Conservation (phyloP, 1,140 invertebrate genomes). For the Lepidurus packardi region DNA sequence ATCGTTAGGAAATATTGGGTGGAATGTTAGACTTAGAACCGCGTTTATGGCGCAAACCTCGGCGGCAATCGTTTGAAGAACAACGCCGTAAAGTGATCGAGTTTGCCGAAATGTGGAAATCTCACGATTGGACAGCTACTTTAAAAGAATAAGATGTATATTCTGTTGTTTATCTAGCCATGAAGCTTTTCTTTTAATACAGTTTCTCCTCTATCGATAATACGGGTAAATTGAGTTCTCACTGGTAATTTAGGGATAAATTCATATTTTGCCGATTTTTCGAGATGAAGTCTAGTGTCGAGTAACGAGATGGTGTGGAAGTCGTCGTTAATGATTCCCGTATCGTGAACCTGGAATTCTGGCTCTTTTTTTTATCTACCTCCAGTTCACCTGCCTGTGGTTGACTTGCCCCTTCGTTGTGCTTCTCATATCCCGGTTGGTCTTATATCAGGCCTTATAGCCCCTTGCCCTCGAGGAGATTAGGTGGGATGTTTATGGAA, state of each 20-base stretch:
- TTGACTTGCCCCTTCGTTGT: background rate
- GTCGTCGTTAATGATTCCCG: background rate
- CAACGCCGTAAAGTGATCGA: constrained; percentile 61
- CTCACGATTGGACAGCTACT: constrained; percentile 50
- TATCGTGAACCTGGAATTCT: background rate
- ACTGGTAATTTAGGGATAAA: background rate
- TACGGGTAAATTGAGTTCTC: background rate
- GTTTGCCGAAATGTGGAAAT: constrained; percentile 60
- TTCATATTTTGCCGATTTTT: background rate
- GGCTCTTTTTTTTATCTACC: background rate
- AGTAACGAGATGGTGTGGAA: background rate
- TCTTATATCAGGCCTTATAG: constrained; percentile 11
- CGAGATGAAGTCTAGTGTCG: background rate
- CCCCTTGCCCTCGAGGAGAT: constrained; percentile 5
- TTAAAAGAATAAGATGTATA: constrained; percentile 22
- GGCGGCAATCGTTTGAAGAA: constrained; percentile 62
- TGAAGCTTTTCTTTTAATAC: background rate
- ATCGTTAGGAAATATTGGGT: constrained; percentile 78
- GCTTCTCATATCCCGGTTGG: background rate
- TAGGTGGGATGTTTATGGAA: background rate
- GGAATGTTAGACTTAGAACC: constrained; percentile 88
- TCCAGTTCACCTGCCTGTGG: constrained; percentile 8
- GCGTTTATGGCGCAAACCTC: constrained; percentile 72
- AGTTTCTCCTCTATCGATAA: background rate
- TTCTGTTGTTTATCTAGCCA: background rate